Evolutionary conservation across 64 coral and sea anemone species (phyloP).

Genomic region (Montipora cactus): DNA sequence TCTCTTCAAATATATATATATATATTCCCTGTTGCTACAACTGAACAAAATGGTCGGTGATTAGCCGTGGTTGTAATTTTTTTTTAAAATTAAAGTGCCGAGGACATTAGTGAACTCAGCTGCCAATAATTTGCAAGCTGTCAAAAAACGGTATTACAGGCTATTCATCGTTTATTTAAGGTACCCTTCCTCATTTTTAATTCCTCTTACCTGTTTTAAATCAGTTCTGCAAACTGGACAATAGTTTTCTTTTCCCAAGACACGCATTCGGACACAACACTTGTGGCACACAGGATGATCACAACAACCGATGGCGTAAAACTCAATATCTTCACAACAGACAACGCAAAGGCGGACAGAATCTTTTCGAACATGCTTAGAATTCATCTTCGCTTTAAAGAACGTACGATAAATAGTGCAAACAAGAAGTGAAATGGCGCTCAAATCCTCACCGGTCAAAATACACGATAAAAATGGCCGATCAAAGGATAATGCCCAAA

Average conservation of each 20-base stretch:
- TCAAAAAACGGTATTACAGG: neutral
- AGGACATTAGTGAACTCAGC: no score
- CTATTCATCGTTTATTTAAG: neutral
- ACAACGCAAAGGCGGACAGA: conserved; percentile 84
- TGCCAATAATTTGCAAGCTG: no score
- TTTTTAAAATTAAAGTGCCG: no score
- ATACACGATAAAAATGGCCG: conserved; percentile 28
- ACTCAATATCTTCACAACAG: conserved; percentile 95
- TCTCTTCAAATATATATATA: no score
- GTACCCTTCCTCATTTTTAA: neutral
- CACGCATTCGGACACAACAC: conserved; percentile 92
- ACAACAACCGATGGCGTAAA: conserved; percentile 82
- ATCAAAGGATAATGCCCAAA: conserved; percentile 34
- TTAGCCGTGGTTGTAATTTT: no score
- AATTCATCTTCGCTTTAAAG: conserved; percentile 33
- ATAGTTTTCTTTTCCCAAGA: conserved; percentile 90
- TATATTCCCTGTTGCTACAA: no score
- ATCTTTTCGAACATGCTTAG: conserved; percentile 71
- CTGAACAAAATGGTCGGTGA: no score
- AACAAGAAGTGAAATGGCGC: neutral
- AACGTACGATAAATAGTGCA: neutral
- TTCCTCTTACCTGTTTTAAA: conserved; percentile 65
- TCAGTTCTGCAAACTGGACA: conserved; percentile 90
- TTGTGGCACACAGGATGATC: conserved; percentile 90
- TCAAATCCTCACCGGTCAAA: neutral